Base-by-base conservation (phyloP, 2,113 vertebrate genomes). In the Muscicapa adusta region DNA sequence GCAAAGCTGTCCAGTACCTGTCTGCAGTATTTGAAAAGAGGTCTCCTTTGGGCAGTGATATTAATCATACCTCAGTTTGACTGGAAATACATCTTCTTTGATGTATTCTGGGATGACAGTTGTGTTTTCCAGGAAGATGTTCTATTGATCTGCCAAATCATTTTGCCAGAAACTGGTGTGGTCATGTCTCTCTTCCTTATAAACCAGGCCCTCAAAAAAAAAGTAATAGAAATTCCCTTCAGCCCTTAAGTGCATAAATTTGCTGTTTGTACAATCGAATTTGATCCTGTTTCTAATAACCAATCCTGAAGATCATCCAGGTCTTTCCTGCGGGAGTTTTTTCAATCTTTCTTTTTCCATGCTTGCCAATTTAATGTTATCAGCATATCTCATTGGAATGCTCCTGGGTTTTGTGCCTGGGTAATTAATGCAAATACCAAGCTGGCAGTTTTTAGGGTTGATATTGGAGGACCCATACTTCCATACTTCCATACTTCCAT, bases 231-330 rank as follows among this genome's bases (percentile, higher is more conserved):
- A 94, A 90, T 88, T 93, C 75, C 63, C 88, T 90, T 8, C 33
- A 90, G 75, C 71, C 34, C 82, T 83, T 85, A 94, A 95, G 92
- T 95, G 92, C 92, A 85, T 85, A 53, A 66, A 77, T 91, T 91
- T 88, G 18, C 75, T 91, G 25, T 88, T 93, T 70, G 54, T 93
- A 40, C 60, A 66, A 54, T 66, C 80, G 62, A 91, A 83, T 94
- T 91, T 79, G 58, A 76, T 88, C 57, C 29, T 89, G 5, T 82
- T 83, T 89, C 74, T 76, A 61, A 79, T 87, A 89, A 56, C 23
- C 12, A 85, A 31, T 72, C n/a, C n/a, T 79, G 71, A 94, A 79
- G 74, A 50, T 61, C 40, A 65, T 91, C 66, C 62, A 65, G 23
- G 14, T 88, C n/a, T 82, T 94, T 68, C 23, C 54, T 94, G 12